These are phyloP conservation scores for Semicossyphus pulcher DNA, from an alignment of 2,113 vertebrate genomes.

Conservation along the genomic window DNA sequence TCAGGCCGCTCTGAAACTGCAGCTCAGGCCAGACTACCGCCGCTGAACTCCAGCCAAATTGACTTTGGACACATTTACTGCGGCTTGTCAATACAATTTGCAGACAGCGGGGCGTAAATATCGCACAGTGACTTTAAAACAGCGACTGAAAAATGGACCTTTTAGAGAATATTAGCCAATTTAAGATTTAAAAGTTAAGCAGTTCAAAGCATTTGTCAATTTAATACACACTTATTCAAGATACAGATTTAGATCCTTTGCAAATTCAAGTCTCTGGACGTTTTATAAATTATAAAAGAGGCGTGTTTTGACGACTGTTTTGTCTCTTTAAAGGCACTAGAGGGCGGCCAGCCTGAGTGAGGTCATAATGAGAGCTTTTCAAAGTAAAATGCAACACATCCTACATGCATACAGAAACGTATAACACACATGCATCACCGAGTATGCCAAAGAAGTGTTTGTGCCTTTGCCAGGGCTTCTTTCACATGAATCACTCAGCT, in stretches of 20 bases:
- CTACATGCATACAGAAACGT: too few species aligned
- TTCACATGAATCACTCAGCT: slow-evolving; percentile 40
- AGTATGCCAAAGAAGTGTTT: slow-evolving; percentile 1
- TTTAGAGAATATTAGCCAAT: background rate
- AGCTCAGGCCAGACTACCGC: slow-evolving; percentile 44
- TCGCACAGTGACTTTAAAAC: slow-evolving; percentile 44
- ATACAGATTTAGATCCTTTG: background rate
- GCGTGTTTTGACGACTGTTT: background rate
- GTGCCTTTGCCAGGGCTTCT: slow-evolving; percentile 10
- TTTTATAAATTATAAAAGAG: background rate
- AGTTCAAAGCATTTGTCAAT: background rate
- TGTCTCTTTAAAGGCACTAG: slow-evolving; percentile 23
- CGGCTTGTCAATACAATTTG: slow-evolving; percentile 68
- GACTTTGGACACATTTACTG: slow-evolving; percentile 66
- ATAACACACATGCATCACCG: too few species aligned
- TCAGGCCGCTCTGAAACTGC: slow-evolving; percentile 39
- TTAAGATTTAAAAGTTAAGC: background rate
- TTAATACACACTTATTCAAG: background rate
- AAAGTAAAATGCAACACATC: background rate
- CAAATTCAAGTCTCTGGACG: background rate
- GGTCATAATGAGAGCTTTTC: background rate
- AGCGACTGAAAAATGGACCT: slow-evolving; percentile 1
- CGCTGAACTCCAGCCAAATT: slow-evolving; percentile 65
- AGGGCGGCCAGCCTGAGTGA: slow-evolving; percentile 3
- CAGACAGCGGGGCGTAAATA: slow-evolving; percentile 43